A percentile compares a stretch with the other conserved stretches of the same genome.
Conservation (phyloP, 2,888 invertebrate genomes). For the Papilio gigon region DNA sequence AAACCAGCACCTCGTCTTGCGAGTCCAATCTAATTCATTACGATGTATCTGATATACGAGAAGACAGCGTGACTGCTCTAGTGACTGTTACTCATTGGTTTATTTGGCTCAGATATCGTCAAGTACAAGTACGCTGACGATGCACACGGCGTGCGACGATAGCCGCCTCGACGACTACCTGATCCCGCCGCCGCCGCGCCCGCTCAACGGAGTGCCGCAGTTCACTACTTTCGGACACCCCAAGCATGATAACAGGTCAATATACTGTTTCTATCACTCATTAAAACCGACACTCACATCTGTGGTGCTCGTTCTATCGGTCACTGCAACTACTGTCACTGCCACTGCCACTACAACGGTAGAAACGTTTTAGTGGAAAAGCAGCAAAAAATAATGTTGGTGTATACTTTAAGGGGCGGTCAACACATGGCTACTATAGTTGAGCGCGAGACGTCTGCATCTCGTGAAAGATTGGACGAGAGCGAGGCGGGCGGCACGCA, state of each 20-base stretch:
- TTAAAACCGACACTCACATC: no score
- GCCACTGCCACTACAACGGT: no score
- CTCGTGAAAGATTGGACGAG: conserved; percentile 69
- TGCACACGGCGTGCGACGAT: conserved; percentile 75
- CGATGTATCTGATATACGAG: no score
- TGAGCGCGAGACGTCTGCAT: conserved; percentile 70
- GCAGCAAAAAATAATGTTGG: conserved; percentile 19
- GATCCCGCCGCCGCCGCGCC: conserved; percentile 85
- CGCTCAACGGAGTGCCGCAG: conserved; percentile 71
- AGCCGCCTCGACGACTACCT: conserved; percentile 82
- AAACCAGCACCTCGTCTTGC: no score
- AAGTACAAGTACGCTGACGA: conserved; percentile 66
- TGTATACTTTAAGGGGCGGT: conserved; percentile 52
- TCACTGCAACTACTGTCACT: no score
- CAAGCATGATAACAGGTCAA: conserved; percentile 69
- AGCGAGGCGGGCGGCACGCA: conserved; percentile 63
- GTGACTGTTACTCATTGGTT: no score
- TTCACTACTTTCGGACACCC: conserved; percentile 79
- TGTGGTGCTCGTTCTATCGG: no score
- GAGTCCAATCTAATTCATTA: no score
- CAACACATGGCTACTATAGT: conserved; percentile 80
- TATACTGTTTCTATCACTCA: not conserved
- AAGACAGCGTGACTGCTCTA: no score
- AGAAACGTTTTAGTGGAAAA: no score
- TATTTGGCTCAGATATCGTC: conserved; percentile 64